phyloP scores from a whole-genome alignment of 2,113 vertebrate species.

The Cichladusa arquata region DNA sequence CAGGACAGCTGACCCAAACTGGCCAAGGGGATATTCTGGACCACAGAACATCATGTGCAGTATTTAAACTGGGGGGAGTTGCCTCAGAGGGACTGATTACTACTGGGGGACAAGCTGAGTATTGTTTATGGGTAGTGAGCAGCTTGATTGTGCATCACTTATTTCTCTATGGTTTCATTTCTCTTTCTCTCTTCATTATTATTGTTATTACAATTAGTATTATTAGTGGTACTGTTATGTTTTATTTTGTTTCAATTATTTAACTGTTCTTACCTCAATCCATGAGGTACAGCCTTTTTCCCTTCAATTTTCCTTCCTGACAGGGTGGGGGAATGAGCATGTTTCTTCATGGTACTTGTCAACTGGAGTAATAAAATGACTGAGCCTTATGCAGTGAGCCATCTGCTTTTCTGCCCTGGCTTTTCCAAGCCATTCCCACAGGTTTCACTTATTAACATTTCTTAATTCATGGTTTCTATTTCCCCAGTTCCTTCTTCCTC shows the following conservation, averaged over 20 bases:
- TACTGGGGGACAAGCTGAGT: neutral
- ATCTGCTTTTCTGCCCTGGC: neutral
- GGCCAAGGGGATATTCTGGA: neutral
- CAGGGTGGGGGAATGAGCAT: neutral
- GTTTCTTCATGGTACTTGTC: neutral
- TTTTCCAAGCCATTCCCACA: neutral
- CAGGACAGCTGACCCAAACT: neutral
- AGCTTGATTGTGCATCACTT: neutral
- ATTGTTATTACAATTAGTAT: neutral
- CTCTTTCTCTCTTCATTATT: neutral
- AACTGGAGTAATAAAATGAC: neutral
- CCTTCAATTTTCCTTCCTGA: neutral
- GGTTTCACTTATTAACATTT: neutral
- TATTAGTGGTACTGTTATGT: neutral
- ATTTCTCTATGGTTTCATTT: neutral
- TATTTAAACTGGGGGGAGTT: neutral
- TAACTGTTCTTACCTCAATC: neutral
- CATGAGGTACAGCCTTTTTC: neutral
- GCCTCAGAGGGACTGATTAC: neutral
- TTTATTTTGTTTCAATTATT: neutral
- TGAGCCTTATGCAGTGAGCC: neutral
- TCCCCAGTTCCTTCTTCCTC: neutral
- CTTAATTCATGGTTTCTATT: neutral
- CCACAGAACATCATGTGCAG: rapidly evolving
- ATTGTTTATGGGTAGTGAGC: neutral